phyloP scores from a whole-genome alignment of 2,888 invertebrate species.

The Rhodophaea formosa region DNA sequence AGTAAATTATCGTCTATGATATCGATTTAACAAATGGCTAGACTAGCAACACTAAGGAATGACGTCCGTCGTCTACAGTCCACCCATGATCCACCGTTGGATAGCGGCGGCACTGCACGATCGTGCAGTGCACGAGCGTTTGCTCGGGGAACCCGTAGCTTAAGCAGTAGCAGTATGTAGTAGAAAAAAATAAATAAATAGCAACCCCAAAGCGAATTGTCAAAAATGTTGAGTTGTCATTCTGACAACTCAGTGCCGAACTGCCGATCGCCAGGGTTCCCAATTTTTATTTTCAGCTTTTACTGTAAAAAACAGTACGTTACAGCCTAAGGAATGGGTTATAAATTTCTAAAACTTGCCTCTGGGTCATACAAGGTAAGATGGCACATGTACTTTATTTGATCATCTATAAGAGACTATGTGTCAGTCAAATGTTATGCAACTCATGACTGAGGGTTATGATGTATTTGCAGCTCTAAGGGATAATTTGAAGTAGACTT shows the following conservation, averaged over 20 bases:
- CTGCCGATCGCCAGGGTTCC: constrained; percentile 51
- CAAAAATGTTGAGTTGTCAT: background rate
- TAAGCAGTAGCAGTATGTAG: no score
- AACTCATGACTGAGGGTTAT: constrained; percentile 38
- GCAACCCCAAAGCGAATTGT: background rate
- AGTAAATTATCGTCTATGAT: no score
- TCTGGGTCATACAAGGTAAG: constrained; percentile 69
- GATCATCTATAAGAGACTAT: constrained; percentile 17
- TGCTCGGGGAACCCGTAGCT: no score
- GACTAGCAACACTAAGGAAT: no score
- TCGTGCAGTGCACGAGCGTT: no score
- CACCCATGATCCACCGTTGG: no score
- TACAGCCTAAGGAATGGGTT: constrained; percentile 58
- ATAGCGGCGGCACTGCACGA: no score
- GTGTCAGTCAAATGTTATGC: constrained; percentile 60
- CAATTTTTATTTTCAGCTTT: constrained; percentile 37
- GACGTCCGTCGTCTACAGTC: no score
- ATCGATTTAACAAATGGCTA: no score
- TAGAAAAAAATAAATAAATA: background rate
- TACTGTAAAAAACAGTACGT: constrained; percentile 27
- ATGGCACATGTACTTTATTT: constrained; percentile 19
- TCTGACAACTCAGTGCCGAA: constrained; percentile 26
- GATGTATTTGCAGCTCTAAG: background rate
- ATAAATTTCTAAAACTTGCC: constrained; percentile 68
- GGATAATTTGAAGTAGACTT: background rate